Evolutionary conservation across 2,888 invertebrate genomes (phyloP).

Genomic region (Tachystola acroxantha): DNA sequence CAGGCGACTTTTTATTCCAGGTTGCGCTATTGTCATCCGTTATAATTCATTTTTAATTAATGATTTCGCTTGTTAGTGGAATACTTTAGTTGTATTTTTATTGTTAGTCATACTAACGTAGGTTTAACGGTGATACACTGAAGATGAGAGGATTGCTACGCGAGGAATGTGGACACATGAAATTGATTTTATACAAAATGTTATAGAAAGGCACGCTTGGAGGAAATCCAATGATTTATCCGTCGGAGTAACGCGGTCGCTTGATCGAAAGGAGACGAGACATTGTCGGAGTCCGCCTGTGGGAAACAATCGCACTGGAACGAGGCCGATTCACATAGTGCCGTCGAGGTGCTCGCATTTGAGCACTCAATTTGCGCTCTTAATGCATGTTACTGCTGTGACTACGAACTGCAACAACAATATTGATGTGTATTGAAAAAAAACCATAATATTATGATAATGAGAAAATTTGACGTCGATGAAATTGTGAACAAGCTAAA

Average conservation of each 20-base stretch:
- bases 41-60: constrained; percentile 15
- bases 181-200: constrained; percentile 73
- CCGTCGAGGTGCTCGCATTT: constrained; percentile 24
- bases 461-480: background rate
- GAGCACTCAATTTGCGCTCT: constrained; percentile 16
- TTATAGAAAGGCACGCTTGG: constrained; percentile 76
- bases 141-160: constrained; percentile 27
- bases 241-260: constrained; percentile 60
- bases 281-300: constrained; percentile 34
- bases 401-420: constrained; percentile 14
- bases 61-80: constrained; percentile 36
- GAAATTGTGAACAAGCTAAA: background rate
- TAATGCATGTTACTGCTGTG: constrained; percentile 14
- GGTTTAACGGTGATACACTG: constrained; percentile 41
- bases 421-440: background rate
- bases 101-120: constrained; percentile 40
- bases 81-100: constrained; percentile 41
- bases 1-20: constrained; percentile 50
- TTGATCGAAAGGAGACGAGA: constrained; percentile 45
- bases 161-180: constrained; percentile 30
- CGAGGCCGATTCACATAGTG: constrained; percentile 30
- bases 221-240: constrained; percentile 74
- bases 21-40: constrained; percentile 30
- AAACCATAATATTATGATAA: constrained; percentile 1
- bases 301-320: constrained; percentile 29